Conservation (phyloP, 2,888 invertebrate genomes). For the Caenorhabditis sinica region DNA sequence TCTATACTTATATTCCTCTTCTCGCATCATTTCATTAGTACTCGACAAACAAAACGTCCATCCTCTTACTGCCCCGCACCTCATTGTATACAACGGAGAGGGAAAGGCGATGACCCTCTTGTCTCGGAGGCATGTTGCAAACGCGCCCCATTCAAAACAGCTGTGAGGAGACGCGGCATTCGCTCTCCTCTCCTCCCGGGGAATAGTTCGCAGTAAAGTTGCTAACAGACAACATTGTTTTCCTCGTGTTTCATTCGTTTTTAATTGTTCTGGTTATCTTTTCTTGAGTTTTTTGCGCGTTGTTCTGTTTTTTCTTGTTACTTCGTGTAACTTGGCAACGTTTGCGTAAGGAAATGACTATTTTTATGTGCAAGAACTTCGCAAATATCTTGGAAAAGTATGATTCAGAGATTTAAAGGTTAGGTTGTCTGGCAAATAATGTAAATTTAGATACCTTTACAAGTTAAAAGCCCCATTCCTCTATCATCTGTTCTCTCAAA, state of each 20-base stretch:
- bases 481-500: not conserved
- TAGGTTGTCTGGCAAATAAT: slow-evolving; percentile 7
- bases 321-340: not conserved
- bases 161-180: not conserved
- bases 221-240: slow-evolving; percentile 47
- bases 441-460: not conserved
- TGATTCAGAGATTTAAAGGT: slow-evolving; percentile 20
- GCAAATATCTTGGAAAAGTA: slow-evolving; percentile 23
- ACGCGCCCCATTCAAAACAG: slow-evolving; percentile 19
- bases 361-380: slow-evolving; percentile 27
- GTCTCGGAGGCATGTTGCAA: slow-evolving; percentile 33
- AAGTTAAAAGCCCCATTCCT: not conserved
- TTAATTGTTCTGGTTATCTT: not conserved
- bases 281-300: not conserved
- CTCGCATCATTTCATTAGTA: slow-evolving; percentile 58
- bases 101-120: not conserved
- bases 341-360: slow-evolving; percentile 16
- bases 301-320: not conserved
- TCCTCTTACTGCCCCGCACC: slow-evolving; percentile 24
- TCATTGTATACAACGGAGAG: slow-evolving; percentile 33
- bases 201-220: slow-evolving; percentile 57
- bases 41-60: slow-evolving; percentile 23
- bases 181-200: not conserved
- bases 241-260: slow-evolving; percentile 17
- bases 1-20: slow-evolving; percentile 7